Conservation (phyloP, 2,113 vertebrate species). For the Lepisosteus oculatus region DNA sequence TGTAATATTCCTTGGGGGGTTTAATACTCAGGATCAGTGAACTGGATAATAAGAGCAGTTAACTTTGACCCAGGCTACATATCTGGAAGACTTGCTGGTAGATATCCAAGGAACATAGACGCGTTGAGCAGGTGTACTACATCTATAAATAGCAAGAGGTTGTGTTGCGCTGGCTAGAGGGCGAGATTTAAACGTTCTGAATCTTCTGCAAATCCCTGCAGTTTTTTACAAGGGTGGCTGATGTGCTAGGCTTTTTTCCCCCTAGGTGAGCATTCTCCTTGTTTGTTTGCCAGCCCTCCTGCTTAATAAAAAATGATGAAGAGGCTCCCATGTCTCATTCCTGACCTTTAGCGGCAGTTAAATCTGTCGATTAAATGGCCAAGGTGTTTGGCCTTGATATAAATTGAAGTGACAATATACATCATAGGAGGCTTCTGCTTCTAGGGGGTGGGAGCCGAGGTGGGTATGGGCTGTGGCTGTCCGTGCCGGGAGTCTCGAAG, state of each 20-base stretch:
- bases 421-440: background rate
- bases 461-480: background rate
- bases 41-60: conserved; percentile 16
- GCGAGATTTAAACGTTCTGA: background rate
- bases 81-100: background rate
- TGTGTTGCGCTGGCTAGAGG: background rate
- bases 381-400: conserved; percentile 3
- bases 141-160: background rate
- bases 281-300: background rate
- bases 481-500: background rate
- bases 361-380: conserved; percentile 1
- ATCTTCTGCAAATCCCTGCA: background rate
- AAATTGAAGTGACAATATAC: conserved; percentile 12
- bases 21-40: background rate
- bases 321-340: background rate
- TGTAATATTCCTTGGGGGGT: background rate
- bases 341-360: background rate
- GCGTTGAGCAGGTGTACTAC: background rate
- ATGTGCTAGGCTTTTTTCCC: no score
- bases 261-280: background rate
- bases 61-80: background rate
- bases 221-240: background rate
- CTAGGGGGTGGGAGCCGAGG: background rate
- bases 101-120: background rate
- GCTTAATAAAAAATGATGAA: conserved; percentile 3